phyloP scores from a whole-genome alignment of 2,888 invertebrate genomes.

The Baronia brevicornis region DNA sequence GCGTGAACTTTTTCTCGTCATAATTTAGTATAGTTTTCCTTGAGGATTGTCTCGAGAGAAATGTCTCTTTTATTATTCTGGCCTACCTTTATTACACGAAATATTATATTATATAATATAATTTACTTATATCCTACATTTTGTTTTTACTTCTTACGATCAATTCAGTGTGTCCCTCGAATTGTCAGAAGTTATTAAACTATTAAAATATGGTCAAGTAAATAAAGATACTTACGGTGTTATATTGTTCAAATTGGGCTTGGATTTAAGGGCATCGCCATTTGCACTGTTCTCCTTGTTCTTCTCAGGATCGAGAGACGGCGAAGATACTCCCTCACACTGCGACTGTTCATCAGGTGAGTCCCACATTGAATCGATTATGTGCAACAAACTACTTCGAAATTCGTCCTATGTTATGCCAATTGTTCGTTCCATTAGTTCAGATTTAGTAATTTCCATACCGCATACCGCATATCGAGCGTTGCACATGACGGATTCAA shows the following conservation, averaged over 20 bases:
- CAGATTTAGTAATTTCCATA: conserved; percentile 38
- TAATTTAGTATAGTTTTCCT: too few relatives aligned
- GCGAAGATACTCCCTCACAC: conserved; percentile 61
- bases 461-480: conserved; percentile 42
- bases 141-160: too few relatives aligned
- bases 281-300: conserved; percentile 52
- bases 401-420: conserved; percentile 71
- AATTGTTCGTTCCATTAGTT: conserved; percentile 40
- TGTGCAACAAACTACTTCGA: conserved; percentile 77
- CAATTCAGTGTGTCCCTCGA: too few relatives aligned
- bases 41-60: too few relatives aligned
- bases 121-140: too few relatives aligned
- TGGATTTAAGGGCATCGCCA: conserved; percentile 62
- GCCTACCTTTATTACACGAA: too few relatives aligned
- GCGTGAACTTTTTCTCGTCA: too few relatives aligned
- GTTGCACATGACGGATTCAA: conserved; percentile 78
- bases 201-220: not conserved
- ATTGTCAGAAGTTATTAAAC: too few relatives aligned
- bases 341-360: conserved; percentile 76
- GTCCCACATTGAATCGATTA: conserved; percentile 78
- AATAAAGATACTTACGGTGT: conserved; percentile 74
- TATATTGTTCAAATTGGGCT: conserved; percentile 70
- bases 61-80: too few relatives aligned
- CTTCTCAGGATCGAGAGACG: conserved; percentile 41
- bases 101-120: too few relatives aligned